Percentiles rank a stretch among this genome's conserved stretches.
Conservation (phyloP, 53 echinoderm and acorn worm genomes). For the Henricia sp. region DNA sequence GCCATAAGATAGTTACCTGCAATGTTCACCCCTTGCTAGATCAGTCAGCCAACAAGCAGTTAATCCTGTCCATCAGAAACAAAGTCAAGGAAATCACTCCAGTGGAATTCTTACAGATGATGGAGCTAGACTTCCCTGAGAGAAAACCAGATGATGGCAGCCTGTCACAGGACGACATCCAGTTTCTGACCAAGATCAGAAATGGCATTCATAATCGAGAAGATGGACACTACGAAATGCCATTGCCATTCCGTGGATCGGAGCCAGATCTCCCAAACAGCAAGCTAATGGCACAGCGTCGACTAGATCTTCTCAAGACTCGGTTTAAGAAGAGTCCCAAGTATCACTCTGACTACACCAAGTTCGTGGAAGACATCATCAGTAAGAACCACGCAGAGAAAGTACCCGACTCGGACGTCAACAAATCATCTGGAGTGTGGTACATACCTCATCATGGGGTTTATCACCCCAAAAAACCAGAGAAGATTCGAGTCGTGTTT, state of each 20-base stretch:
- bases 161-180: slow-evolving; percentile 31
- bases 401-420: slow-evolving; percentile 26
- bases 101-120: slow-evolving; percentile 24
- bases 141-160: not conserved
- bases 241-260: slow-evolving; percentile 27
- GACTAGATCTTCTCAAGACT: slow-evolving; percentile 20
- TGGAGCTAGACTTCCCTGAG: slow-evolving; percentile 61
- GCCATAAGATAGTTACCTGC: slow-evolving; percentile 42
- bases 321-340: slow-evolving; percentile 46
- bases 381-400: slow-evolving; percentile 42
- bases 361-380: slow-evolving; percentile 31
- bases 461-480: too few relatives aligned
- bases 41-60: not conserved
- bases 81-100: slow-evolving; percentile 57
- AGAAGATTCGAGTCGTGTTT: too few relatives aligned
- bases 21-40: slow-evolving; percentile 30
- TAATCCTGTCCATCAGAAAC: not conserved
- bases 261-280: slow-evolving; percentile 31
- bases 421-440: slow-evolving; percentile 59
- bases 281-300: not conserved
- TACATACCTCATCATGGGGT: slow-evolving; percentile 71
- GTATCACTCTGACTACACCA: slow-evolving; percentile 41
- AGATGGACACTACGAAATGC: slow-evolving; percentile 44
- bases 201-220: slow-evolving; percentile 31
- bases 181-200: slow-evolving; percentile 26